Base-by-base conservation (phyloP, 2,113 vertebrate genomes). In the Cynoglossus semilaevis region DNA sequence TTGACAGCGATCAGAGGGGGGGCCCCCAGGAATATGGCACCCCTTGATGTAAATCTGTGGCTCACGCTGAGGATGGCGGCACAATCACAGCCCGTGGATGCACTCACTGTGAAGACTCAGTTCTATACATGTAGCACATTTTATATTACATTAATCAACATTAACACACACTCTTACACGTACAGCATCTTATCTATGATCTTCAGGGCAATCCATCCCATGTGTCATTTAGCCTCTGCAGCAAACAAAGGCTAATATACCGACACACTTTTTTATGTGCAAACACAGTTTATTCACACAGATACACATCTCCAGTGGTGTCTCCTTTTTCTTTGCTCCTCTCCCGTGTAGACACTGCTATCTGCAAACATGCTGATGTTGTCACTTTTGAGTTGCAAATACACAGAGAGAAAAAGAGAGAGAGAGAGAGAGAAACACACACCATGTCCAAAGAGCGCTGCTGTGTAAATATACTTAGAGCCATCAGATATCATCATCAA, bases 401-500 rank as follows among this genome's bases (percentile, higher is more conserved):
- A 37, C 51, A 19, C 13, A 44, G 22, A 29, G 22, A 29, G 22
- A 29, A 6, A 29, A 6, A 29, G 22, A 29, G 22, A 29, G 22
- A 29, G 22, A 29, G 22, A 29, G 2, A 6, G 22, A 29, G 22
- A 29, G 22, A 29, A 29, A 29, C 45, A 8, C 53, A 46, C 15
- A 44, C 22, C 46, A 43, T 58, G 63, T 75, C 74, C 66, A 70
- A 61, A 70, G 57, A 69, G 49, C 51, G 70, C 61, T n/a, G 38
- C 58, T 51, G 56, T 61, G 49, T 66, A 79, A 85, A 83, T 73
- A 81, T 73, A 74, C 76, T 78, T 42, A 60, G 56, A 77, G 76
- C 71, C 78, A 76, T 81, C 67, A 72, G 49, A 44, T 45, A 72
- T 73, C 74, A 87, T 84, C 76, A 82, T 82, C 68, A 79, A 67